Base-by-base conservation (phyloP, 2,113 vertebrate genomes). In the Oreochromis tanganicae region DNA sequence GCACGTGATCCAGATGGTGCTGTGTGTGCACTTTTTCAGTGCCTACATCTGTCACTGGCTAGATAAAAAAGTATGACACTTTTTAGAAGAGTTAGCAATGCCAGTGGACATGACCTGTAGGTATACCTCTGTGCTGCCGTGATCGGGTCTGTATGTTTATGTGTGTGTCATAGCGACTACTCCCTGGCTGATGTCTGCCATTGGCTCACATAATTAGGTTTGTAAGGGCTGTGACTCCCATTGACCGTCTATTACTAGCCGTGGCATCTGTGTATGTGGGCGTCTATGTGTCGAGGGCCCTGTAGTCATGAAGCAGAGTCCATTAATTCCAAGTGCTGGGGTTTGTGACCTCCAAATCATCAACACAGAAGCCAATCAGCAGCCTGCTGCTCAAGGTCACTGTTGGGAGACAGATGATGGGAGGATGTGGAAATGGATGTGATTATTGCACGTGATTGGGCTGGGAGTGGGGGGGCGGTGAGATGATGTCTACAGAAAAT, bases 141-240 rank as follows among this genome's bases (percentile, higher is more conserved):
- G 61, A 83, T 83, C 32, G 50, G 79, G 80, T 59, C 19, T 71
- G 75, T 27, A 54, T 85, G 83, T 86, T 81, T 85, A 50, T 57
- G 59, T 66, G 55, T 29, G 87, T 66, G 52, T 75, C 56, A 41
- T 68, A 27, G 66, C 36, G 29, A 43, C 79, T 78, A 87, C 90
- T 93, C 85, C 88, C 82, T 9, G 68, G 81, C 83, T 91, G 88
- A 93, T 81, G 84, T 21, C 88, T 66, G 68, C 56, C 78, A 89
- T 92, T 89, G 91, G 73, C 92, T 91, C 89, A 79, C 83, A 86
- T 95, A 93, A 95, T 95, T 93, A 94, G 87, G 89, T 94, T 93
- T 94, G 92, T 93, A 85, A 89, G 89, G 91, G 80, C 87, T 80
- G 68, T 66, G 93, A 93, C 94, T 92, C 88, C 84, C 84, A 87